These are phyloP conservation scores for Eristalis pertinax DNA, from an alignment of 2,888 invertebrate genomes.

Conservation along the genomic window DNA sequence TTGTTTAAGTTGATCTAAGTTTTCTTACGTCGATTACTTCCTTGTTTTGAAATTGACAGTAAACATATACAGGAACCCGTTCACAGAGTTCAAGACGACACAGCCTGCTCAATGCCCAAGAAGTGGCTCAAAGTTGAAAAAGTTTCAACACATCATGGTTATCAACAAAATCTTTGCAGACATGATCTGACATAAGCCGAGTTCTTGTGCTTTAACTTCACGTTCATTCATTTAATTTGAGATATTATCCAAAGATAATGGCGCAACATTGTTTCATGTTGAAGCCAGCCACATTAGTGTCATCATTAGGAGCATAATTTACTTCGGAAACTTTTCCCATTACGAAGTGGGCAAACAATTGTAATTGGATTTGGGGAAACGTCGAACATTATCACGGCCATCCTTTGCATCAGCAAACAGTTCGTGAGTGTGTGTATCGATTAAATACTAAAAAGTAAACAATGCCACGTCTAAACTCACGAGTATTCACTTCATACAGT, in stretches of 20 bases:
- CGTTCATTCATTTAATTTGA: neutral
- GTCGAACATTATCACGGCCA: neutral
- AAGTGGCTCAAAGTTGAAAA: too few relatives aligned
- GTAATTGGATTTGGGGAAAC: neutral
- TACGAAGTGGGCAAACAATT: neutral
- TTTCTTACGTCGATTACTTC: neutral
- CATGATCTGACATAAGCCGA: neutral
- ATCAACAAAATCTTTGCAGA: too few relatives aligned
- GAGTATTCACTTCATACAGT: neutral
- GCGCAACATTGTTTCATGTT: neutral
- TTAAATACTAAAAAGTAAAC: neutral
- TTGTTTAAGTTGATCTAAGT: too few relatives aligned
- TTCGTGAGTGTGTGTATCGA: neutral
- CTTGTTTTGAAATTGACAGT: too few relatives aligned
- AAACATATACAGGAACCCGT: too few relatives aligned
- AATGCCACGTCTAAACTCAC: neutral
- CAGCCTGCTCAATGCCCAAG: too few relatives aligned
- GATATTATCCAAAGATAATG: neutral
- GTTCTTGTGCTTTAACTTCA: neutral
- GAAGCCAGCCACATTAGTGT: neutral
- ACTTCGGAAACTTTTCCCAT: neutral
- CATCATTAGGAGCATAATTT: neutral
- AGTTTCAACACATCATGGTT: too few relatives aligned
- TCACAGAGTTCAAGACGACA: too few relatives aligned
- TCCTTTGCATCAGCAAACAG: neutral